These are phyloP conservation scores for Dusona sp. DNA, from an alignment of 2,888 invertebrate genomes.

Conservation along the genomic window DNA sequence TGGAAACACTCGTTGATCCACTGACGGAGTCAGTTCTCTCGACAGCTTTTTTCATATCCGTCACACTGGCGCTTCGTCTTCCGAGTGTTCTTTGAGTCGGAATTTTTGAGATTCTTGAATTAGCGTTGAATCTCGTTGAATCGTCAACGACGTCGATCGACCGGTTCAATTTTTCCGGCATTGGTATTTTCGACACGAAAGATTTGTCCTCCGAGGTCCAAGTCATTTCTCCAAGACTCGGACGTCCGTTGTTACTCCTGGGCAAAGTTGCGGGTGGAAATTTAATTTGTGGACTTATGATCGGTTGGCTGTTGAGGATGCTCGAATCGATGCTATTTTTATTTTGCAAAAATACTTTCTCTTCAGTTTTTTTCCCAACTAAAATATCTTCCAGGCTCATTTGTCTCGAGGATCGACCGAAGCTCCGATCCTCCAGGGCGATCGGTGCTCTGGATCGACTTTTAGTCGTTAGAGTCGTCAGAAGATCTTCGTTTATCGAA, in stretches of 20 bases:
- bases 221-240: slow-evolving; percentile 46
- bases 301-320: neutral
- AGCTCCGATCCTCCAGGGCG: slow-evolving; percentile 78
- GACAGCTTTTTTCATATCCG: slow-evolving; percentile 87
- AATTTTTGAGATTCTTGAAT: slow-evolving; percentile 76
- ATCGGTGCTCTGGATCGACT: slow-evolving; percentile 81
- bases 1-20: neutral
- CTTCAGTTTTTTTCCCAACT: slow-evolving; percentile 74
- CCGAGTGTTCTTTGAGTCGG: slow-evolving; percentile 77
- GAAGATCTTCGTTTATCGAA: slow-evolving; percentile 75
- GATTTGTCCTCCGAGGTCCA: slow-evolving; percentile 75
- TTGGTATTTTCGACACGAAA: slow-evolving; percentile 78
- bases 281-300: slow-evolving; percentile 16
- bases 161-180: slow-evolving; percentile 70
- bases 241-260: slow-evolving; percentile 45
- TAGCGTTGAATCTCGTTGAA: slow-evolving; percentile 62
- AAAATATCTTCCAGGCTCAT: slow-evolving; percentile 82
- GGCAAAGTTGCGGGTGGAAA: slow-evolving; percentile 18
- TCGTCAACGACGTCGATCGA: slow-evolving; percentile 70
- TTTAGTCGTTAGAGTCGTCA: slow-evolving; percentile 80
- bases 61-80: slow-evolving; percentile 85
- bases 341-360: slow-evolving; percentile 66
- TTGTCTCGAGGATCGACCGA: slow-evolving; percentile 77
- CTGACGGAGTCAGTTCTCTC: slow-evolving; percentile 84
- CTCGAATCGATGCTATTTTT: slow-evolving; percentile 60